These are phyloP conservation scores for Scaptomyza caliginosa DNA, from an alignment of 2,888 invertebrate species.

Conservation along the genomic window DNA sequence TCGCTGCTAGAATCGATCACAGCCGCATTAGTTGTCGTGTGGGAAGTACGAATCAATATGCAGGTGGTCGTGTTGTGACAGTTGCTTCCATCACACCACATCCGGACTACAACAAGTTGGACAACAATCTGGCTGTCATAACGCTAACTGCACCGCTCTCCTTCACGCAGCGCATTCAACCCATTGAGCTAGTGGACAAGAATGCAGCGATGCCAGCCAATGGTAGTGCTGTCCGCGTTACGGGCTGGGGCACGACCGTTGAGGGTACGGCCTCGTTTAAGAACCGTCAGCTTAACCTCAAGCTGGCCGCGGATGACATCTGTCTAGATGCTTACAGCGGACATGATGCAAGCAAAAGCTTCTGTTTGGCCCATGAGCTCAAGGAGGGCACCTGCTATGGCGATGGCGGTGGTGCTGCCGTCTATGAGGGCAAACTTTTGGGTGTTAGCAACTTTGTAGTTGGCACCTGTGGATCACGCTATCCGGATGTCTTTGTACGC, in stretches of 20 bases:
- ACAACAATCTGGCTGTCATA: conserved; percentile 80
- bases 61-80: conserved; percentile 71
- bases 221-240: conserved; percentile 62
- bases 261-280: conserved; percentile 64
- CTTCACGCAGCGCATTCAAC: conserved; percentile 62
- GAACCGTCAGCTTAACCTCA: conserved; percentile 58
- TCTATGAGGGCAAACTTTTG: conserved; percentile 69
- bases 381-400: conserved; percentile 80
- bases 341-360: conserved; percentile 43
- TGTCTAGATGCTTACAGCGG: conserved; percentile 68
- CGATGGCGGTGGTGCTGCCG: conserved; percentile 80
- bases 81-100: conserved; percentile 65
- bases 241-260: conserved; percentile 81
- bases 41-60: conserved; percentile 82
- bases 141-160: conserved; percentile 56
- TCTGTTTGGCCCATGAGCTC: conserved; percentile 75
- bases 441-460: conserved; percentile 76
- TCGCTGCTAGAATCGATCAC: conserved; percentile 37
- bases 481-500: conserved; percentile 75
- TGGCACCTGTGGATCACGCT: conserved; percentile 79
- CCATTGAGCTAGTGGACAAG: conserved; percentile 58
- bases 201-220: conserved; percentile 47
- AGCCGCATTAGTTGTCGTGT: conserved; percentile 73
- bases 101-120: conserved; percentile 57
- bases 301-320: conserved; percentile 43